These are phyloP conservation scores for Vannuccia rotundouncinata DNA, from an alignment of 2,888 invertebrate species.

Conservation along the genomic window DNA sequence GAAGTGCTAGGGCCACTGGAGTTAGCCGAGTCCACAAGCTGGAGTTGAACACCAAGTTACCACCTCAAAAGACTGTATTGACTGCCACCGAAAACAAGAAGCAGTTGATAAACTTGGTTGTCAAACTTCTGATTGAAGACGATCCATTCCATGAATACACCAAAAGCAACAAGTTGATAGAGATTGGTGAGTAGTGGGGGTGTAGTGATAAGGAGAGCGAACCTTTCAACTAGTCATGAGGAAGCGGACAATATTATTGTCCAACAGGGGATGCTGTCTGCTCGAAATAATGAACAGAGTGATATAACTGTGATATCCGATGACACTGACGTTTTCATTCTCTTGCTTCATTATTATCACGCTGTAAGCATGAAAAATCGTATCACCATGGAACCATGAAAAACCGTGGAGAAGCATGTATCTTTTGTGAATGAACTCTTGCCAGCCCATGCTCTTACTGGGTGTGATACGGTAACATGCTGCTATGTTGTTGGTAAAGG, in stretches of 20 bases:
- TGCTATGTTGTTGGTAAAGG: not conserved
- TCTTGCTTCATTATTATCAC: constrained; percentile 31
- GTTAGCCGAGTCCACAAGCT: constrained; percentile 30
- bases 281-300: not conserved
- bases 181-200: constrained; percentile 1
- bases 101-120: constrained; percentile 17
- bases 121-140: constrained; percentile 25
- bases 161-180: constrained; percentile 22
- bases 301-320: constrained; percentile 29
- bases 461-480: constrained; percentile 18
- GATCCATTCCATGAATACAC: constrained; percentile 11
- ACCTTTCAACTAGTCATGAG: constrained; percentile 25
- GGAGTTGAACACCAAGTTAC: constrained; percentile 24
- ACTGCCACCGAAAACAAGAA: constrained; percentile 32
- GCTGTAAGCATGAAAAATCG: not conserved
- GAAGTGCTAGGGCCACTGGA: constrained; percentile 22
- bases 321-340: constrained; percentile 30
- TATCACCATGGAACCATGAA: not conserved
- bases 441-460: constrained; percentile 17
- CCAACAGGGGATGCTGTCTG: constrained; percentile 21
- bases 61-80: constrained; percentile 21
- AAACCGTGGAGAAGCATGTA: not conserved
- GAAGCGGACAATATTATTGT: constrained; percentile 30
- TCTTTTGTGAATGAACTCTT: not conserved
- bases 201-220: not conserved